Conservation (phyloP, 2,888 invertebrate genomes). For the Ceraclea dissimilis region DNA sequence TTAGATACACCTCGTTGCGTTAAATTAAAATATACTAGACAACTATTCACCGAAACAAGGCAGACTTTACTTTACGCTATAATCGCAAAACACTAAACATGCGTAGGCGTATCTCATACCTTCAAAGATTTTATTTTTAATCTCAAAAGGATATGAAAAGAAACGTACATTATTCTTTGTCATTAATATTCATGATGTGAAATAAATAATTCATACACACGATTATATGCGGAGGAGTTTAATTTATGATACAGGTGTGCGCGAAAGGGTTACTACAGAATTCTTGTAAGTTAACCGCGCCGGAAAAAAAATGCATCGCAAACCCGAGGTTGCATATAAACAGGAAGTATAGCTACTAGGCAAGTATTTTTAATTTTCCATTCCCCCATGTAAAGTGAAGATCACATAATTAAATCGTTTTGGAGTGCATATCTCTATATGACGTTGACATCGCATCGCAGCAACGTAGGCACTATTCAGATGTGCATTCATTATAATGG, state of each 20-base stretch:
- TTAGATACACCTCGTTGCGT: not conserved
- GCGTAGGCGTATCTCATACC: too few relatives aligned
- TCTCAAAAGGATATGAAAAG: too few relatives aligned
- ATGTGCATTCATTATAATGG: not conserved
- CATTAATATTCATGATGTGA: not conserved
- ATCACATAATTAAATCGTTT: slow-evolving; percentile 7
- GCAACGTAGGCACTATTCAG: not conserved
- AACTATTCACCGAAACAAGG: too few relatives aligned
- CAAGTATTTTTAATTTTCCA: slow-evolving; percentile 1
- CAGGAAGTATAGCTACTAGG: not conserved
- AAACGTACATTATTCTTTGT: too few relatives aligned
- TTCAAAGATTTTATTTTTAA: too few relatives aligned
- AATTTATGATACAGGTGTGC: not conserved
- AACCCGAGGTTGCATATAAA: not conserved
- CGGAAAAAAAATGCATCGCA: not conserved
- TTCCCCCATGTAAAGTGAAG: not conserved
- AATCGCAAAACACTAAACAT: too few relatives aligned
- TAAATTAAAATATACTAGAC: too few relatives aligned
- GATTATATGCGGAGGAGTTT: not conserved
- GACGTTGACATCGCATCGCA: not conserved
- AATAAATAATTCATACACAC: not conserved
- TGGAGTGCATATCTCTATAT: not conserved
- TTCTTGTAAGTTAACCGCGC: not conserved
- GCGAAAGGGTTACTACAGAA: not conserved
- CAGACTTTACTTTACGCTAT: too few relatives aligned